Base-by-base conservation (phyloP, 2,888 invertebrate genomes). In the Troides aeacus region DNA sequence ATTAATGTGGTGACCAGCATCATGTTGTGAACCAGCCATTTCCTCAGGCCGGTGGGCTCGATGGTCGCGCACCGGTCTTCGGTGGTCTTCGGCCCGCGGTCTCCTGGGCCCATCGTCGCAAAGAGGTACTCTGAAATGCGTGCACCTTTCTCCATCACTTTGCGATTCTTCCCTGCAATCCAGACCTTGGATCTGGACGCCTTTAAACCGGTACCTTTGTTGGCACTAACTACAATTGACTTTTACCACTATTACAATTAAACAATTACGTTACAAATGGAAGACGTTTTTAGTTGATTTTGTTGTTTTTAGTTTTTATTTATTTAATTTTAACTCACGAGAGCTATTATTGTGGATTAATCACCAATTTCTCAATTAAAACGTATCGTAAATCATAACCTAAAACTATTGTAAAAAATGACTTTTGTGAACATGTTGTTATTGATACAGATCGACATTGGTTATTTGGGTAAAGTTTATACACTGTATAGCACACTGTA, bases 81-180 rank as follows among this genome's bases (percentile, higher is more conserved):
- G 63, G 94, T 94, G 74, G 93, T 93, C 88, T 94, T 94, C 79
- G 94, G 93, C 81, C 94, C 93, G 76, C 93, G 88, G 77, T 93
- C 93, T 74, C 94, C 94, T 78, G 94, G 94, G 84, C 95, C 95
- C 96, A 96, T 96, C 94, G 96, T 96, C 88, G 95, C 95, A 88
- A 96, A 96, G 89, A 96, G 93, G 91, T 96, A 96, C 90, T 95
- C 96, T 95, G 95, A 95, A 94, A 96, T 95, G 81, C 94, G 94
- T 88, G 93, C 94, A 89, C 94, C 88, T 88, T 93, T 94, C 93
- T 94, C 94, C 94, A 94, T 94, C 81, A 90, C 92, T 88, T 84
- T 82, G 77, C 75, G 80, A 76, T 80, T 78, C 78, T 76, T 78
- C 76, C 74, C 75, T 73, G 65, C 71, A 75, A 76, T 69, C 83